Evolutionary conservation across 2,888 invertebrate species (phyloP), one percentile per base, ranked within the genome.

Genomic region (Margaritifera margaritifera): DNA sequence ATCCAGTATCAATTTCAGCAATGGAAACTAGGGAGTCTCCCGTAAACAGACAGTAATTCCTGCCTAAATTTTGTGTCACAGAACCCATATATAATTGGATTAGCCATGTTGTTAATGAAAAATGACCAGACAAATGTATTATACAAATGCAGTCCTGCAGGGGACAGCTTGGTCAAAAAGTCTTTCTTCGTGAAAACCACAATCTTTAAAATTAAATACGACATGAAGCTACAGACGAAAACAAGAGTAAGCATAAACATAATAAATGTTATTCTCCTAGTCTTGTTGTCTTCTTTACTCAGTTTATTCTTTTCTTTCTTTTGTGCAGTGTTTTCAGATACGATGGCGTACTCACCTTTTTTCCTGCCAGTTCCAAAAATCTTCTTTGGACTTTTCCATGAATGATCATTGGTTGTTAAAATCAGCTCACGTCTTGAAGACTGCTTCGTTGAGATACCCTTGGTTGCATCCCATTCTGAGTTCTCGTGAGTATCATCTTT

Each of bases 1-100:
- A 27, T 27, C 27, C 27, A 27, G 27, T 27, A 27, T 27, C 27
- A 27, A 2, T 27, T 27, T 4, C 27, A 27, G 3, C 27, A 27
- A 4, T 27, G 2, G 4, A 27, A 27, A 27, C 27, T 4, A 27
- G 27, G 27, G 27, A 27, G 4, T 27, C 27, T 27, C 4, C 27
- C 27, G 27, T 4, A 27, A 4, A 27, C 2, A 27, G 27, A 4
- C 27, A 27, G 27, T 27, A 80, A 65, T 66, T 82, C 80, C n/a
- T 63, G 62, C 31, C 82, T 71, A 62, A 86, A 86, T 31, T 80
- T 74, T 11, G 69, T 65, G 71, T 82, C 82, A 64, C 79, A 80
- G 66, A 83, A 81, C 11, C 84, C 81, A 66, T 86, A 86, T 27
- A 86, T 79, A 55, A 84, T 76, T 25, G 80, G 74, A 66, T 86